Evolutionary conservation across 1,140 invertebrate genomes (phyloP).

Genomic region (Pararge aegeria): DNA sequence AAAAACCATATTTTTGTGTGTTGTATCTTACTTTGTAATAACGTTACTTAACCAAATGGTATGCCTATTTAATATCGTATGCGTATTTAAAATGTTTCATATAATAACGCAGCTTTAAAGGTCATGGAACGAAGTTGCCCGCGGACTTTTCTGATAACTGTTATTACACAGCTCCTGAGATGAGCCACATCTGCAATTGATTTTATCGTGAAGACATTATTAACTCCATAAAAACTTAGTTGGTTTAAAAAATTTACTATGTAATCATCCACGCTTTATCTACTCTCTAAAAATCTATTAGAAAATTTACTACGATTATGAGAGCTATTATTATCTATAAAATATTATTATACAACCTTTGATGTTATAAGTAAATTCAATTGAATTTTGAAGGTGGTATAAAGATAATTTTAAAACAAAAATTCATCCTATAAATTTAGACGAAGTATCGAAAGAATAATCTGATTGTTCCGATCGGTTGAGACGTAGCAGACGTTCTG

Average conservation of each 20-base stretch:
- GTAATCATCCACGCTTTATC: constrained; percentile 51
- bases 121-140: constrained; percentile 31
- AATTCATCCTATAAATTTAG: constrained; percentile 29
- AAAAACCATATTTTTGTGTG: no score
- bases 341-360: no score
- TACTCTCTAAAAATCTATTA: constrained; percentile 48
- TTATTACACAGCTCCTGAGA: constrained; percentile 62
- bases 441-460: constrained; percentile 66
- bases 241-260: constrained; percentile 35
- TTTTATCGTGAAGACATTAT: constrained; percentile 68
- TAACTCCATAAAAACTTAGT: constrained; percentile 45
- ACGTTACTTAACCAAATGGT: no score
- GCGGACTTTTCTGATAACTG: constrained; percentile 43
- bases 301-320: constrained; percentile 18
- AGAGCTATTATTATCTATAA: constrained; percentile 17
- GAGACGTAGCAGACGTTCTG: constrained; percentile 59
- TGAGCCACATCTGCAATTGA: constrained; percentile 55
- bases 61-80: background rate
- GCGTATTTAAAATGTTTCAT: background rate
- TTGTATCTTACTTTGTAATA: no score
- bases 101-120: constrained; percentile 7
- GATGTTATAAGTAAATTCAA: no score
- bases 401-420: constrained; percentile 21
- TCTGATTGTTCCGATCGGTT: constrained; percentile 60
- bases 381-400: background rate